phyloP scores from a whole-genome alignment of 2,113 vertebrate genomes.

The Etia nguti region DNA sequence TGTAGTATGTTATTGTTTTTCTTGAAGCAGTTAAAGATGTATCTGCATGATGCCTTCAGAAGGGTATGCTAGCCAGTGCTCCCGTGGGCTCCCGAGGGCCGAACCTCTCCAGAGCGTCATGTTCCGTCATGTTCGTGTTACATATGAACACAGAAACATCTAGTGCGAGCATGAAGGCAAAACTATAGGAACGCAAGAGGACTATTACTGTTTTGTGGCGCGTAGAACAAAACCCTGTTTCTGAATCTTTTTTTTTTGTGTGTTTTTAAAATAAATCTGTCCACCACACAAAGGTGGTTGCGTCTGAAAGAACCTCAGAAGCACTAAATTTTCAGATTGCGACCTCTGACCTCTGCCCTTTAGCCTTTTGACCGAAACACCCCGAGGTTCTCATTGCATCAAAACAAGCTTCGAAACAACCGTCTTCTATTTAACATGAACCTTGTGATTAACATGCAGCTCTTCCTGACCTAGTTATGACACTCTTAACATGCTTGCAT shows the following conservation, averaged over 20 bases:
- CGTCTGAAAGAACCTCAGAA: neutral
- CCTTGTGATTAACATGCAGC: neutral
- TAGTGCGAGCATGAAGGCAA: neutral
- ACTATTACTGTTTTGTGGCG: neutral
- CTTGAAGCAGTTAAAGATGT: neutral
- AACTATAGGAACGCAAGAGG: neutral
- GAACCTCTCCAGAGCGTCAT: neutral
- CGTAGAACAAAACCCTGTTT: neutral
- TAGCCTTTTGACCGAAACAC: neutral
- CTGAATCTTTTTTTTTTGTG: neutral
- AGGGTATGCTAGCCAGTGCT: neutral
- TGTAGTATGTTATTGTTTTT: neutral
- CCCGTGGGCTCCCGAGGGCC: conserved; percentile 9
- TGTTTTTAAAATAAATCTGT: conserved; percentile 44
- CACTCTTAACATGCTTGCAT: neutral
- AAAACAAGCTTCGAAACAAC: neutral
- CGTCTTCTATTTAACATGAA: neutral
- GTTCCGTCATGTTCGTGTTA: neutral
- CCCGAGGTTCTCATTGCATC: neutral
- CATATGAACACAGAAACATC: neutral
- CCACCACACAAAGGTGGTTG: conserved; percentile 11
- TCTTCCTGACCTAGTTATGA: neutral
- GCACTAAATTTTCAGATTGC: neutral
- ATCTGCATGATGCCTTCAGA: neutral
- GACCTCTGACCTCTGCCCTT: conserved; percentile 28